Conservation (phyloP, 2,797 vertebrate genomes). For the Eulemur coronatus region DNA sequence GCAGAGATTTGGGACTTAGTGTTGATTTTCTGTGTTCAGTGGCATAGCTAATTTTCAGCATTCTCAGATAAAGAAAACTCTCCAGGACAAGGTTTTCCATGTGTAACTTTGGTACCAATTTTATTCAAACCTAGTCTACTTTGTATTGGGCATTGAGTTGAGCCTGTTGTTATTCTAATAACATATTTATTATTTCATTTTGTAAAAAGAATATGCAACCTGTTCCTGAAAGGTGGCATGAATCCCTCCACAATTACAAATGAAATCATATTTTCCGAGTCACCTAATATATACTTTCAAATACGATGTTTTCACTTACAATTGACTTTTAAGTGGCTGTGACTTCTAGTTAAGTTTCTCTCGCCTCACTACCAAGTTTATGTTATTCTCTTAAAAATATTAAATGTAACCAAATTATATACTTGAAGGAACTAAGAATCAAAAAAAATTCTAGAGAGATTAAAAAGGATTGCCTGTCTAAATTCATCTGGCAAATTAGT, state of each 20-base stretch:
- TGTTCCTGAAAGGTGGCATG: conserved; percentile 24
- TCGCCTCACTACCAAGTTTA: neutral
- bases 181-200: neutral
- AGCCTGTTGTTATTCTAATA: neutral
- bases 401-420: conserved; percentile 27
- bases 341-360: conserved; percentile 38
- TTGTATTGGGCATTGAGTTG: neutral
- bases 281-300: conserved; percentile 31
- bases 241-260: neutral
- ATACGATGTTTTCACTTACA: conserved; percentile 29
- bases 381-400: conserved; percentile 37
- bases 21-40: conserved; percentile 62
- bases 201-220: neutral
- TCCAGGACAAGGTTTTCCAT: conserved; percentile 15
- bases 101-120: neutral
- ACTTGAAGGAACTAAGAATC: neutral
- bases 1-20: conserved; percentile 64
- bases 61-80: conserved; percentile 46
- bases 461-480: neutral
- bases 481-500: neutral
- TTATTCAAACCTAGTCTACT: neutral
- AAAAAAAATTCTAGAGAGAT: neutral
- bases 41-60: conserved; percentile 59
- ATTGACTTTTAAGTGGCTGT: conserved; percentile 39
- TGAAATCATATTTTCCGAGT: conserved; percentile 58